These are phyloP conservation scores for Euzophera pinguis DNA, from an alignment of 2,888 invertebrate species.

Conservation along the genomic window DNA sequence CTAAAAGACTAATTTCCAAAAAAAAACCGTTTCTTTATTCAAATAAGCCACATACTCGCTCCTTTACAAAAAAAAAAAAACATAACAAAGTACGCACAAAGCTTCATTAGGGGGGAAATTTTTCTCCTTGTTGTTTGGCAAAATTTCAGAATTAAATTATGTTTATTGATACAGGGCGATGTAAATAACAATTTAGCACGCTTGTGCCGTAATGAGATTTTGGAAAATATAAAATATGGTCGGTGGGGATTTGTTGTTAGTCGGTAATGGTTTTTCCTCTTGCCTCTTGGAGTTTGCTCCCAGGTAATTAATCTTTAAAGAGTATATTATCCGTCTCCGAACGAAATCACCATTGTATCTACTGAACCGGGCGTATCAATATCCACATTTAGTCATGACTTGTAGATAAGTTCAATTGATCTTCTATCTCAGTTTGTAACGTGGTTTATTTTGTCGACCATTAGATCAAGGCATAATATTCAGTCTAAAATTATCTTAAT, in stretches of 20 bases:
- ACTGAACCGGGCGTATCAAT: too few species aligned
- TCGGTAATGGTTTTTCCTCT: not conserved
- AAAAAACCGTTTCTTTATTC: too few species aligned
- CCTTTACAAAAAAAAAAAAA: not conserved
- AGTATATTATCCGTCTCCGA: too few species aligned
- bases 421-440: too few species aligned
- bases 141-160: conserved; percentile 34
- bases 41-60: not conserved
- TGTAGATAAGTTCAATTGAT: too few species aligned
- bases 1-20: too few species aligned
- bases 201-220: conserved; percentile 31
- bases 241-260: conserved; percentile 24
- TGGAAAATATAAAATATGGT: conserved; percentile 47
- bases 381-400: too few species aligned
- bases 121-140: conserved; percentile 22
- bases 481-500: too few species aligned
- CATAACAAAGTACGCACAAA: conserved; percentile 22
- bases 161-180: conserved; percentile 36
- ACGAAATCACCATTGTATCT: too few species aligned
- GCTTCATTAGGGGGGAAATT: conserved; percentile 30
- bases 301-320: not conserved
- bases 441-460: too few species aligned
- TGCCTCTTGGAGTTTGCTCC: not conserved
- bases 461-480: too few species aligned
- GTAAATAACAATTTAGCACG: conserved; percentile 51